Percentiles rank a stretch among this genome's conserved stretches.
These are phyloP conservation scores for Drosophila mulleri DNA, from an alignment of 2,888 invertebrate genomes.

Conservation along the genomic window DNA sequence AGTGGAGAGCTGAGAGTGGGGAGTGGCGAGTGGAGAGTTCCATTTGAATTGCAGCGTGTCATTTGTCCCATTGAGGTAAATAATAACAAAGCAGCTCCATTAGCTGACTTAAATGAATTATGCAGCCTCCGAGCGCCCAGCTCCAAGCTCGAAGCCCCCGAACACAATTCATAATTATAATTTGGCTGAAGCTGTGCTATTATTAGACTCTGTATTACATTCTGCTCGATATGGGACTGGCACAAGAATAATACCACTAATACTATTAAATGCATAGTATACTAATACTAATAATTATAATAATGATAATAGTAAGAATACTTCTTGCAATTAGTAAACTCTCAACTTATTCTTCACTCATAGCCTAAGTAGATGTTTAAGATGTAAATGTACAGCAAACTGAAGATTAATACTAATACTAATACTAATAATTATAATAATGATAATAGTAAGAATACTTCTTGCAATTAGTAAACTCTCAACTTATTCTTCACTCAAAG, in stretches of 20 bases:
- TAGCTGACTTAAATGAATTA: conserved; percentile 3
- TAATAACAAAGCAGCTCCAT: conserved; percentile 16
- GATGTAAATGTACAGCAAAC: conserved; percentile 30
- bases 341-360: background rate
- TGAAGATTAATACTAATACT: background rate
- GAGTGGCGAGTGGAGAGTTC: background rate
- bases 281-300: background rate
- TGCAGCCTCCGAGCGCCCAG: background rate
- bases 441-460: too few relatives aligned
- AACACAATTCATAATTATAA: background rate
- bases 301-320: background rate
- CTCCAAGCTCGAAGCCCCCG: background rate
- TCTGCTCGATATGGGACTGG: background rate
- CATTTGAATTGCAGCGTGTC: conserved; percentile 4
- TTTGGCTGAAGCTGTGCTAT: background rate
- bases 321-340: background rate
- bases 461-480: background rate
- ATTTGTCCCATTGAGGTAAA: conserved; percentile 30
- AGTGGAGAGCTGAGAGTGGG: background rate
- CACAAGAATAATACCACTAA: background rate
- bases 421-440: too few relatives aligned
- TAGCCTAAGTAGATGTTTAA: background rate
- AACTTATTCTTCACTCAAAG: background rate
- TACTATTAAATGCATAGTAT: background rate
- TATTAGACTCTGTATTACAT: background rate